Conservation (phyloP, 2,113 vertebrate species). For the Burhinus bistriatus region DNA sequence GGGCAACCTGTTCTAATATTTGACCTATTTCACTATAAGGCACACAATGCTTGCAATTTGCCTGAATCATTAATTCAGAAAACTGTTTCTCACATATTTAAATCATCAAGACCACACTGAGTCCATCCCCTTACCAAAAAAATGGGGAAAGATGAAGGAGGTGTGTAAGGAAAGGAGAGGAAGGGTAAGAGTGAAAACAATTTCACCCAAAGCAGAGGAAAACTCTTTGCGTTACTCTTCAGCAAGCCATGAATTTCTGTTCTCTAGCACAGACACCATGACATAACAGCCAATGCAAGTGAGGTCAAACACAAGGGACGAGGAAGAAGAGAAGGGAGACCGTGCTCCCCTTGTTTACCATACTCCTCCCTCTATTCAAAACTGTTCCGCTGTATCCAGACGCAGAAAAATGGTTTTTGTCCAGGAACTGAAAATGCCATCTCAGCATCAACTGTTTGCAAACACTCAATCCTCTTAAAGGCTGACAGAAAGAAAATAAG, state of each 20-base stretch:
- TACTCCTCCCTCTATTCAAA: neutral
- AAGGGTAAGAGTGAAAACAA: neutral
- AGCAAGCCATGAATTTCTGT: neutral
- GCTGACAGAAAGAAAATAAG: constrained; percentile 12
- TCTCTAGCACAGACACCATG: neutral
- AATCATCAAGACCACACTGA: neutral
- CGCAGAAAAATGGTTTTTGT: neutral
- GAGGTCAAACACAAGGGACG: neutral
- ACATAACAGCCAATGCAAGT: neutral
- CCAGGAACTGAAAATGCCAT: constrained; percentile 64
- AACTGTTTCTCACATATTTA: neutral
- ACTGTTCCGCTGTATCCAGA: neutral
- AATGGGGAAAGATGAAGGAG: neutral
- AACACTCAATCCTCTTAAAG: constrained; percentile 14
- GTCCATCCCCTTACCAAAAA: neutral
- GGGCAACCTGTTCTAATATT: neutral
- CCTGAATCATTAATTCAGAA: neutral
- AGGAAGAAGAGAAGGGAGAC: neutral
- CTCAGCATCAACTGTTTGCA: constrained; percentile 59
- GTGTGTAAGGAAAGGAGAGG: neutral
- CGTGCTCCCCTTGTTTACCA: neutral
- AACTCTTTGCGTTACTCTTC: neutral
- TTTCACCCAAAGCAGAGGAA: neutral
- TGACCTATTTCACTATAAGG: neutral
- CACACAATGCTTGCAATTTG: neutral